These are phyloP conservation scores for Tipula helvola DNA, from an alignment of 2,888 invertebrate species.

Conservation along the genomic window DNA sequence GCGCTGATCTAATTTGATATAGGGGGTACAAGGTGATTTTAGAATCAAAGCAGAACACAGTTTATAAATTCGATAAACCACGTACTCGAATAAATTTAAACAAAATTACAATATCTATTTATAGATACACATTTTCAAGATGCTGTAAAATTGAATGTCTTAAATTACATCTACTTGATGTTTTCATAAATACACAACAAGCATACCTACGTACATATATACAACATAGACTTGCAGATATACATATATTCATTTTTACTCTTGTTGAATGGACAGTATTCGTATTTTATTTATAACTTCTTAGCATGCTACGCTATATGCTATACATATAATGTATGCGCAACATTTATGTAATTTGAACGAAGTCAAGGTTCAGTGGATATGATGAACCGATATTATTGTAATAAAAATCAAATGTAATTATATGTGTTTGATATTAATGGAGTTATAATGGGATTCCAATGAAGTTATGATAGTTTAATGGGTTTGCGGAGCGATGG, in stretches of 20 bases:
- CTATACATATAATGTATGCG: background rate
- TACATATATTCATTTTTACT: background rate
- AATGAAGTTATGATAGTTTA: background rate
- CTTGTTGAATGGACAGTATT: background rate
- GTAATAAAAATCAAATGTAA: background rate
- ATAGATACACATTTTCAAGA: background rate
- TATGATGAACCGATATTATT: background rate
- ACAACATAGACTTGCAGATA: background rate
- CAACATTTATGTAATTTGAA: background rate
- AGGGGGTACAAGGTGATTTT: background rate
- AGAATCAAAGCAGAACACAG: background rate
- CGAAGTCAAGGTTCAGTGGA: background rate
- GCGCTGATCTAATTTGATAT: background rate
- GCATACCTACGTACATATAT: background rate
- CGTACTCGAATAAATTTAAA: background rate
- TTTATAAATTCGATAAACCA: background rate
- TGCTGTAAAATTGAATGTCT: background rate
- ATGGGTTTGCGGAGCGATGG: background rate
- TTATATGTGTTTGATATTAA: background rate
- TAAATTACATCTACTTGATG: background rate
- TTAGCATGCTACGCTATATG: background rate
- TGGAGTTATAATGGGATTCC: background rate
- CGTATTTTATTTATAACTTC: background rate
- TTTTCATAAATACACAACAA: background rate
- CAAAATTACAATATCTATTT: background rate